Percentiles rank a stretch among this genome's conserved stretches.
phyloP scores from a whole-genome alignment of 2,888 invertebrate species.

The Hyles lineata region DNA sequence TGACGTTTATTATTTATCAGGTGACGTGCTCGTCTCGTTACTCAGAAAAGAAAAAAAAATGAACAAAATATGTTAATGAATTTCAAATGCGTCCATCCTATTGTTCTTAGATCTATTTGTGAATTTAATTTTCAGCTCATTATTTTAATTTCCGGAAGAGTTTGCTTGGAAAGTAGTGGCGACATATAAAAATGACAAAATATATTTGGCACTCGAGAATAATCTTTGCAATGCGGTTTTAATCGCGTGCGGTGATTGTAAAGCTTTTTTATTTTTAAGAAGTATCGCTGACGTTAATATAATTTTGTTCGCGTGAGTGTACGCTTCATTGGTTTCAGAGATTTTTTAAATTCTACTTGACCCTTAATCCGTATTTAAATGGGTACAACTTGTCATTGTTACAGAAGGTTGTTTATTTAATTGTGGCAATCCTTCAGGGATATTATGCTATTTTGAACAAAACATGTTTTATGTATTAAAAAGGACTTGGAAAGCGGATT shows the following conservation, averaged over 20 bases:
- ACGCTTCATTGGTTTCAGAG: not conserved
- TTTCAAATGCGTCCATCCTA: too few species aligned
- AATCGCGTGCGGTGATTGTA: constrained; percentile 6
- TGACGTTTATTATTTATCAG: too few species aligned
- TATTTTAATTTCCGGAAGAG: not conserved
- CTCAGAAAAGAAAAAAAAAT: too few species aligned
- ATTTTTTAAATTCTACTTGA: not conserved
- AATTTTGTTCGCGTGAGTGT: not conserved
- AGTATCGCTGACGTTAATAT: constrained; percentile 6
- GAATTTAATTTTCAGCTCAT: too few species aligned
- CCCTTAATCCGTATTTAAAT: not conserved
- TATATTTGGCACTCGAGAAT: not conserved
- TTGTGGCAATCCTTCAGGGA: too few species aligned
- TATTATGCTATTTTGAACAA: not conserved
- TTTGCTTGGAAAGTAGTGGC: not conserved
- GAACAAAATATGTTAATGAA: too few species aligned
- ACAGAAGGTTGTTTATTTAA: too few species aligned
- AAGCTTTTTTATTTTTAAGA: constrained; percentile 14
- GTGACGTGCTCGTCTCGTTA: too few species aligned
- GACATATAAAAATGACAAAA: not conserved
- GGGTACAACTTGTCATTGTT: too few species aligned
- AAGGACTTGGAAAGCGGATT: too few species aligned
- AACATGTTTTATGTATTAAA: constrained; percentile 3
- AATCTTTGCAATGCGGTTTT: not conserved
- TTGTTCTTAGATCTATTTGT: too few species aligned